A percentile compares a stretch with the other conserved stretches of the same genome.
Conservation (phyloP, 2,113 vertebrate species). For the Ariopsis seemanni region DNA sequence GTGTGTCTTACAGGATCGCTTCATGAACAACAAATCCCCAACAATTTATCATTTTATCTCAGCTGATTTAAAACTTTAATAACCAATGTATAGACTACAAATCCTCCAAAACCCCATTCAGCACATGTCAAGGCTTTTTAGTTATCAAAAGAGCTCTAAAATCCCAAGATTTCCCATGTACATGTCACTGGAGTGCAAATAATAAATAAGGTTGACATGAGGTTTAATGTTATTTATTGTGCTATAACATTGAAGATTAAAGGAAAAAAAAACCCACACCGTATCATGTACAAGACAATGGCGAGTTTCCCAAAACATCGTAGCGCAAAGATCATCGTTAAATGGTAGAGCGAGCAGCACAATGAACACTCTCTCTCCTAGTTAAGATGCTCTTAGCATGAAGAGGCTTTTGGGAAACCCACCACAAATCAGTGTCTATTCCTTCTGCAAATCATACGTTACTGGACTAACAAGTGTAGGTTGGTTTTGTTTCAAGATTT, state of each 20-base stretch:
- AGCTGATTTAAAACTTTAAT: constrained; percentile 22
- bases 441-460: neutral
- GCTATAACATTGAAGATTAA: neutral
- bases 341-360: too few species aligned
- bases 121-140: neutral
- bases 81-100: constrained; percentile 18
- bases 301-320: too few species aligned
- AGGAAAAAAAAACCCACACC: neutral
- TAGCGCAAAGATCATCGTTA: too few species aligned
- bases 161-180: constrained; percentile 5
- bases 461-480: neutral
- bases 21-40: constrained; percentile 39
- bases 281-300: neutral
- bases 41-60: constrained; percentile 35
- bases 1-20: constrained; percentile 1
- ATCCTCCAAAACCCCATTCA: neutral
- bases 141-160: constrained; percentile 5
- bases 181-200: constrained; percentile 18
- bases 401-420: too few species aligned
- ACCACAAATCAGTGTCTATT: neutral
- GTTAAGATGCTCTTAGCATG: too few species aligned
- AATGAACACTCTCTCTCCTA: too few species aligned
- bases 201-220: neutral
- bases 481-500: neutral
- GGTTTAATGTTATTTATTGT: neutral